Evolutionary conservation across 2,797 vertebrate genomes (phyloP), one percentile per base, ranked within the genome.

Genomic region (Tokudaia muenninki): DNA sequence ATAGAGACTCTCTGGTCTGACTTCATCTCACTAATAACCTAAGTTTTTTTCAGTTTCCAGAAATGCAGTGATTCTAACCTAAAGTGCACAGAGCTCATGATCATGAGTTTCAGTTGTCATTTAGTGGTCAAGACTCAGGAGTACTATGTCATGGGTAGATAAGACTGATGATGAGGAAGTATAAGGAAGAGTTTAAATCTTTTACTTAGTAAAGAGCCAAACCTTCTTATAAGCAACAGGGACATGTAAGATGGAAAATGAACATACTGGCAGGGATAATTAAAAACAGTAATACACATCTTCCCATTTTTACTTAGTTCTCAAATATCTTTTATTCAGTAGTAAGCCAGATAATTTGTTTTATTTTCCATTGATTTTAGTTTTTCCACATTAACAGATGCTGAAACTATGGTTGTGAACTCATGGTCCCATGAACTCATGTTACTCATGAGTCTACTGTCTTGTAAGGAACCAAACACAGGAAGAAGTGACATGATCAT

Each of bases 321-420:
- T 78, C 55, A 34, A 61, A 87, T 14, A 7, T 26, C 12, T 78
- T 74, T 5, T 75, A 57, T 93, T 95, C 31, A 78, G 26, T 67
- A 91, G 59, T 50, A 90, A 74, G n/a, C 0, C 21, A 87, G 3
- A 6, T 77, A 61, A 41, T 81, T 79, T 61, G 31, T 74, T 80
- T 87, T 87, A 37, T 12, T 88, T 95, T 59, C 79, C 6, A 24
- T 47, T 65, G 70, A 6, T 34, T 52, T 50, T 65, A 13, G 6
- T 31, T 79, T 65, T 65, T 24, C 24, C 84, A 90, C 34, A 50
- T 80, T 89, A 90, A 83, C 21, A 82, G 92, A 83, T 41, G 0
- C 5, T 88, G 44, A 95, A 87, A 41, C 8, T 94, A 34, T 19
- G n/a, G 22, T 79, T 82, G 57, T 12, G 86, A 97, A 90, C 89